Percentiles rank a stretch among this genome's conserved stretches.
These are phyloP conservation scores for Ostrea denselamellosa DNA, from an alignment of 1,140 invertebrate species.

Conservation along the genomic window DNA sequence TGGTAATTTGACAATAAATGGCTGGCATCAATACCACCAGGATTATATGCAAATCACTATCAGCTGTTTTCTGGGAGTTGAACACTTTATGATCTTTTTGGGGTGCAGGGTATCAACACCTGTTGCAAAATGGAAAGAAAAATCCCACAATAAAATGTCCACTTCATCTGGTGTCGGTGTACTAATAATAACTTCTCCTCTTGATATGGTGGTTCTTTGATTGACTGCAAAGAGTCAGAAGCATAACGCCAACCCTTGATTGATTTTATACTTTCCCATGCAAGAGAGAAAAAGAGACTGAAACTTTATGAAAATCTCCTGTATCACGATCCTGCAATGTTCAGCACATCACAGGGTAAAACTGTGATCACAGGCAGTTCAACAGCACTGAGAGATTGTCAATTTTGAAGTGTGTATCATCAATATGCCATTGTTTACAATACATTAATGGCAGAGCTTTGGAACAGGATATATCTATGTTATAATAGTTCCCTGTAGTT, in stretches of 20 bases:
- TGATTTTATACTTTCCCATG: slow-evolving; percentile 10
- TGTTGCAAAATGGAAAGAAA: slow-evolving; percentile 8
- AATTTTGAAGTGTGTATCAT: neutral
- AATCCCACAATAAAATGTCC: neutral
- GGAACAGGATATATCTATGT: neutral
- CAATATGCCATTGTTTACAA: neutral
- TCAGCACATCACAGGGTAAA: no score
- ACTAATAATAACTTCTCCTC: neutral
- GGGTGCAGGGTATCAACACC: neutral
- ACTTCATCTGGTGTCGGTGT: neutral
- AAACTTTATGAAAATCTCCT: neutral
- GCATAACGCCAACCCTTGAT: neutral
- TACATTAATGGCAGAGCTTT: neutral
- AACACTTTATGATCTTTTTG: neutral
- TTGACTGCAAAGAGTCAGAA: neutral
- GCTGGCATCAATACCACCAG: slow-evolving; percentile 22
- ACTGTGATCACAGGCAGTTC: no score
- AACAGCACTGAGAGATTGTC: neutral
- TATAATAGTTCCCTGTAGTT: slow-evolving; percentile 19
- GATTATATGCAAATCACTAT: neutral
- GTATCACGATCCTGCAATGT: neutral
- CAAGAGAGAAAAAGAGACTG: neutral
- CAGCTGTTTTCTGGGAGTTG: neutral
- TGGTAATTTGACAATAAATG: neutral
- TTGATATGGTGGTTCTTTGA: neutral